Conservation (phyloP, 2,888 invertebrate species). For the Calameuta pallipes region DNA sequence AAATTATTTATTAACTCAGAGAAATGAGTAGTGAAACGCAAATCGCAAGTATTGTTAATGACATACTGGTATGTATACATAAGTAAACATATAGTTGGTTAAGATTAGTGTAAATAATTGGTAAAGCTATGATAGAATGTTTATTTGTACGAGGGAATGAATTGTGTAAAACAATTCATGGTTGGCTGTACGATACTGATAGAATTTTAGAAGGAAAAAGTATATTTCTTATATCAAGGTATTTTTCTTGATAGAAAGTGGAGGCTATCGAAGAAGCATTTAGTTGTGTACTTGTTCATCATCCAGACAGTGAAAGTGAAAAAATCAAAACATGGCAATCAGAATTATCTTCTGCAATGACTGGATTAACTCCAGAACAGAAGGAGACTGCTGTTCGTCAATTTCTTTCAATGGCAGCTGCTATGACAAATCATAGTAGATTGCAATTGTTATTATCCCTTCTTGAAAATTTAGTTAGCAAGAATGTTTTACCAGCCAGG, state of each 20-base stretch:
- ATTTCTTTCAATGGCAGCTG: constrained; percentile 79
- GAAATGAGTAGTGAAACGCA: constrained; percentile 73
- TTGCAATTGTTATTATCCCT: constrained; percentile 81
- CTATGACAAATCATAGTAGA: constrained; percentile 79
- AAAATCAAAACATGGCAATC: constrained; percentile 77
- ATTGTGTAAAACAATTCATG: not conserved
- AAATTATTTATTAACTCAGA: constrained; percentile 7
- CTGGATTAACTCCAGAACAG: constrained; percentile 75
- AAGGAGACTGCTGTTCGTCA: constrained; percentile 81
- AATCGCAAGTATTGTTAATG: constrained; percentile 74
- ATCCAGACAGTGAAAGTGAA: constrained; percentile 76
- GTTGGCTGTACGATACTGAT: not conserved
- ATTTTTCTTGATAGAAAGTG: constrained; percentile 72
- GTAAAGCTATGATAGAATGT: not conserved
- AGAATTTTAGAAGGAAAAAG: not conserved
- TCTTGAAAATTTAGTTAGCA: constrained; percentile 80
- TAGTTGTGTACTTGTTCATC: constrained; percentile 86
- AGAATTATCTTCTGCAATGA: constrained; percentile 76
- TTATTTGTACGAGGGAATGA: not conserved
- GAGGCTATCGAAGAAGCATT: constrained; percentile 91
- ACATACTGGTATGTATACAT: constrained; percentile 72
- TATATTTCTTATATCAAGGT: not conserved
- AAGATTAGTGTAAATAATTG: not conserved
- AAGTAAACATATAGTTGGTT: not conserved
- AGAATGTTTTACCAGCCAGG: constrained; percentile 81